Evolutionary conservation across 1,140 invertebrate genomes (phyloP).

Genomic region (Phortica variegata): DNA sequence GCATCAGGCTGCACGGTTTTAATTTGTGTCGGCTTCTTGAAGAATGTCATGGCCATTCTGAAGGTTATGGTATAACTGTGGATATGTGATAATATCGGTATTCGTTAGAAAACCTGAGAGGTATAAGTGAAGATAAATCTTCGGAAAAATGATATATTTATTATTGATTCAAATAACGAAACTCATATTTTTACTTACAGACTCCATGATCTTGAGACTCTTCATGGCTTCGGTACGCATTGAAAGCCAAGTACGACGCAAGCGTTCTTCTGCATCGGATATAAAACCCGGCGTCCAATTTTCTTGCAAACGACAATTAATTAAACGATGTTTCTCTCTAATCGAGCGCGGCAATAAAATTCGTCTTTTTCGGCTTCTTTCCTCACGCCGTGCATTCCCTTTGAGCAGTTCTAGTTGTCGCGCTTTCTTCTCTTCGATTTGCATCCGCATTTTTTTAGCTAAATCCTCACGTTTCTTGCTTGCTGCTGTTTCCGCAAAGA

Average conservation of each 20-base stretch:
- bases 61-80: conserved; percentile 36
- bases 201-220: conserved; percentile 37
- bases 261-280: conserved; percentile 46
- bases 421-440: conserved; percentile 45
- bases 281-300: conserved; percentile 47
- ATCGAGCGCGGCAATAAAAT: conserved; percentile 19
- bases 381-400: conserved; percentile 11
- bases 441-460: conserved; percentile 41
- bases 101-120: conserved; percentile 36
- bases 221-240: conserved; percentile 40
- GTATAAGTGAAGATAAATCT: conserved; percentile 38
- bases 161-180: background rate
- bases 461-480: conserved; percentile 57
- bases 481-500: conserved; percentile 74
- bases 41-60: conserved; percentile 21
- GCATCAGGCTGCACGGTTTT: too few species aligned
- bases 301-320: conserved; percentile 23
- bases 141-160: background rate
- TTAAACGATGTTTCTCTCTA: conserved; percentile 34
- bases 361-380: conserved; percentile 18
- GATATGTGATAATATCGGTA: conserved; percentile 43
- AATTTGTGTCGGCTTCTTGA: too few species aligned
- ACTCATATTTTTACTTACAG: conserved; percentile 18
- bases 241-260: conserved; percentile 44
- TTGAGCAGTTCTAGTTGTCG: conserved; percentile 33